Evolutionary conservation across 2,797 vertebrate species (phyloP).

Genomic region (Arnoldichthys spilopterus): DNA sequence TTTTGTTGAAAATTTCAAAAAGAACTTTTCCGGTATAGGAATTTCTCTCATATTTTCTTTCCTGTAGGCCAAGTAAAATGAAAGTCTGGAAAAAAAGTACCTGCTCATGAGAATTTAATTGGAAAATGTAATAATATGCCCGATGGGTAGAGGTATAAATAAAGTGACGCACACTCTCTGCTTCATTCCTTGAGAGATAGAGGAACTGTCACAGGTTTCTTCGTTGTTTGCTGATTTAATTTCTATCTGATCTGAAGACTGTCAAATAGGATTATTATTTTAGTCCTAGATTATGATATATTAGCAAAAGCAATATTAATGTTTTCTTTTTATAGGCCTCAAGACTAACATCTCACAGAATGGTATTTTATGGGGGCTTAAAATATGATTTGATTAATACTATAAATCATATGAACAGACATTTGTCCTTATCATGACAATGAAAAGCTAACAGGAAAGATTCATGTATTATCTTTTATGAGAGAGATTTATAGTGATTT

Average conservation of each 20-base stretch:
- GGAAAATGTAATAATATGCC: background rate
- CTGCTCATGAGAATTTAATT: background rate
- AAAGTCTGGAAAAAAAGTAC: background rate
- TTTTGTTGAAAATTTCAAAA: too few species aligned
- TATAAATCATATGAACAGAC: conserved; percentile 8
- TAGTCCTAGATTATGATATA: background rate
- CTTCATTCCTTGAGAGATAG: background rate
- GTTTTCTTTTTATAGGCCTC: background rate
- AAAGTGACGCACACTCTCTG: background rate
- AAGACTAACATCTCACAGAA: background rate
- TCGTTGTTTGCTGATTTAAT: background rate
- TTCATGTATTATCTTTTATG: background rate
- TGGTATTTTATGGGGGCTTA: background rate
- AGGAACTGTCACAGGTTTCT: background rate
- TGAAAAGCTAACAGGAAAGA: background rate
- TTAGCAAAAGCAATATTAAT: background rate
- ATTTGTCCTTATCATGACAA: background rate
- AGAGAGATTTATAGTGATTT: background rate
- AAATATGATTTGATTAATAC: conserved; percentile 5
- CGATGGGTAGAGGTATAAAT: background rate
- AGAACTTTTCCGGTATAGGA: too few species aligned
- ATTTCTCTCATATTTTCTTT: background rate
- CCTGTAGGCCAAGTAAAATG: background rate
- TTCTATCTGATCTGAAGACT: background rate
- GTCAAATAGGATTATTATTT: background rate